A percentile compares a stretch with the other conserved stretches of the same genome.
Conservation (phyloP, 1,140 invertebrate genomes). For the Anagrus nilaparvatae region DNA sequence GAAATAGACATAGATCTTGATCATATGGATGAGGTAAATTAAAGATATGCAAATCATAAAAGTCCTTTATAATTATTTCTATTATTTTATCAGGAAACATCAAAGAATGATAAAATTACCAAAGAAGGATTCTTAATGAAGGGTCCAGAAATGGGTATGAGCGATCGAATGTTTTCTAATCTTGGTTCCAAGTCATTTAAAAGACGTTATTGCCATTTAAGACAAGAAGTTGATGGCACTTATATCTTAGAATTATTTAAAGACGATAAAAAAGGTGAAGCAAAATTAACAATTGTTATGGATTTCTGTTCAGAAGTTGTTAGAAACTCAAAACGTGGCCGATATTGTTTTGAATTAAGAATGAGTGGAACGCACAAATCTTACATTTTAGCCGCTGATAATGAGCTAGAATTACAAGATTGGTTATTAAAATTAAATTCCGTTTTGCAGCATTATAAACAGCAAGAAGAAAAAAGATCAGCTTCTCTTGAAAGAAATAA, state of each 20-base stretch:
- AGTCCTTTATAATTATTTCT: conserved; percentile 5
- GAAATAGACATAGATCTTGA: conserved; percentile 80
- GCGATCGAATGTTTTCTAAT: conserved; percentile 74
- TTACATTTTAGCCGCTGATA: conserved; percentile 77
- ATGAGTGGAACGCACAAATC: conserved; percentile 75
- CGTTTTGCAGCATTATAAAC: conserved; percentile 66
- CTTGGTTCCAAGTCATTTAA: conserved; percentile 86
- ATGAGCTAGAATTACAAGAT: conserved; percentile 72
- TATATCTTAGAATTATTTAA: conserved; percentile 87
- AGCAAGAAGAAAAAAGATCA: conserved; percentile 58
- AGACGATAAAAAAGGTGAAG: conserved; percentile 82
- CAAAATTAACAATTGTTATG: conserved; percentile 85
- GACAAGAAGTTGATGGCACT: conserved; percentile 81
- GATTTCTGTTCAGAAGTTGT: conserved; percentile 84
- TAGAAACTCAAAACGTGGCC: conserved; percentile 76
- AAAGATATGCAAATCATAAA: conserved; percentile 14
- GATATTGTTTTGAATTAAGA: conserved; percentile 77
- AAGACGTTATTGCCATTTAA: conserved; percentile 75
- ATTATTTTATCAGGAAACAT: conserved; percentile 35
- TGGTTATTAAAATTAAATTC: conserved; percentile 67
- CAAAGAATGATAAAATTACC: conserved; percentile 60
- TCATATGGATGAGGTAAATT: conserved; percentile 65
- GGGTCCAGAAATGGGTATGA: conserved; percentile 70
- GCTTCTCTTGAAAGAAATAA: conserved; percentile 51
- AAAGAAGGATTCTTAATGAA: conserved; percentile 86